These are phyloP conservation scores for Chymomyza costata DNA, from an alignment of 1,140 invertebrate genomes.

Conservation along the genomic window DNA sequence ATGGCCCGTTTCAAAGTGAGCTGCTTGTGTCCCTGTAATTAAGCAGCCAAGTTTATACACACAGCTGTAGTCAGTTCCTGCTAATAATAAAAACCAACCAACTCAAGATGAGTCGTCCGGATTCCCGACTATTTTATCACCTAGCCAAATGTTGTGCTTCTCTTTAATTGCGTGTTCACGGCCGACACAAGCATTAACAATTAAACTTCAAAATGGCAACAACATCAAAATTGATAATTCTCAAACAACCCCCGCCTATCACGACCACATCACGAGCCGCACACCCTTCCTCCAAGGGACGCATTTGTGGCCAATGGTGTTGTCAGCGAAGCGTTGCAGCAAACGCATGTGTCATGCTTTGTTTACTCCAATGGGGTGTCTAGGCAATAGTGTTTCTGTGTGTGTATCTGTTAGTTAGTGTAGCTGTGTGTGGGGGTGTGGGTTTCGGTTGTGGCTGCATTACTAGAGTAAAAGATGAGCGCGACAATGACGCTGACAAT, in stretches of 20 bases:
- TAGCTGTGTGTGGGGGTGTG: too few relatives aligned
- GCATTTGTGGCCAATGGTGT: too few relatives aligned
- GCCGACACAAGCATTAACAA: slow-evolving; percentile 42
- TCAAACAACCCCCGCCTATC: slow-evolving; percentile 14
- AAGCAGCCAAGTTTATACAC: slow-evolving; percentile 59
- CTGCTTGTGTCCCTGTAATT: slow-evolving; percentile 59
- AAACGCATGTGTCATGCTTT: slow-evolving; percentile 30
- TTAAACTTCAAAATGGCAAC: too few relatives aligned
- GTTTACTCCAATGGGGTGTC: slow-evolving; percentile 24
- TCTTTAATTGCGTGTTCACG: slow-evolving; percentile 60
- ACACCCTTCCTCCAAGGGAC: not conserved
- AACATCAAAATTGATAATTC: slow-evolving; percentile 65
- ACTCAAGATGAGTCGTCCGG: slow-evolving; percentile 18
- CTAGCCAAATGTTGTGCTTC: slow-evolving; percentile 43
- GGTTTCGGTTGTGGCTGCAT: slow-evolving; percentile 16
- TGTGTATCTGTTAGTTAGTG: too few relatives aligned
- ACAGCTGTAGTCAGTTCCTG: slow-evolving; percentile 38
- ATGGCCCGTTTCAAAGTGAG: slow-evolving; percentile 62
- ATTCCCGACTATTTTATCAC: slow-evolving; percentile 34
- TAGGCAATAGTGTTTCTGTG: too few relatives aligned
- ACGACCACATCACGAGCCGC: not conserved
- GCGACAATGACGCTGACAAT: slow-evolving; percentile 25
- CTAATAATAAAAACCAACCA: slow-evolving; percentile 18
- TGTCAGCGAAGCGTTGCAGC: slow-evolving; percentile 24
- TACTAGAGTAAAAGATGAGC: slow-evolving; percentile 39